Conservation (phyloP, 2,888 invertebrate species). For the Habroteleia sp. region DNA sequence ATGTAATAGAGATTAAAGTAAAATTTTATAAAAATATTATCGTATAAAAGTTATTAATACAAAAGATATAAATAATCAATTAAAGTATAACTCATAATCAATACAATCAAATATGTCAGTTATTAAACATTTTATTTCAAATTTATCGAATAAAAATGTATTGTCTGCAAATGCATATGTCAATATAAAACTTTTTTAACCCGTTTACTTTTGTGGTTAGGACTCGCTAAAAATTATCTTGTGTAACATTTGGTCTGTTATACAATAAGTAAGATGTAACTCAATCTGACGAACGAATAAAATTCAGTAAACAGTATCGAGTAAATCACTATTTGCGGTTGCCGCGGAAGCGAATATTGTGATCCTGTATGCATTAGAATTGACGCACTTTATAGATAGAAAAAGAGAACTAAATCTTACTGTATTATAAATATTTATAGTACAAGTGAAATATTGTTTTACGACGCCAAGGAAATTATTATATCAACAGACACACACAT, state of each 20-base stretch:
- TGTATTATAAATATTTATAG: slow-evolving; percentile 73
- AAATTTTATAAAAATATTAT: too few relatives aligned
- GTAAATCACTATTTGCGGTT: slow-evolving; percentile 47
- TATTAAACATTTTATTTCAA: too few relatives aligned
- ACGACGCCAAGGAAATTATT: slow-evolving; percentile 35
- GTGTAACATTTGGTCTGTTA: slow-evolving; percentile 24
- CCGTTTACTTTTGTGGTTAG: too few relatives aligned
- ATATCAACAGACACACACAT: slow-evolving; percentile 23
- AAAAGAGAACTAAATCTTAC: slow-evolving; percentile 56
- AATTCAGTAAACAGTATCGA: slow-evolving; percentile 38
- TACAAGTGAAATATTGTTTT: slow-evolving; percentile 34
- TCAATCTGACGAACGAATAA: slow-evolving; percentile 32
- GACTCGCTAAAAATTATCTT: slow-evolving; percentile 16
- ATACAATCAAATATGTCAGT: too few relatives aligned
- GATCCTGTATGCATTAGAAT: slow-evolving; percentile 38
- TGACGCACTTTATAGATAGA: slow-evolving; percentile 42
- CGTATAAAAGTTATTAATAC: too few relatives aligned
- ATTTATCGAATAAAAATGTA: too few relatives aligned
- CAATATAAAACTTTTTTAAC: too few relatives aligned
- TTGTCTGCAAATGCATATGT: too few relatives aligned
- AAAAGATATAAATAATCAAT: too few relatives aligned
- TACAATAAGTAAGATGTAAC: slow-evolving; percentile 38
- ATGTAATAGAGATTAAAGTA: too few relatives aligned
- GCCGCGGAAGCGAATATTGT: slow-evolving; percentile 42
- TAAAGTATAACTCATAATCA: too few relatives aligned